These are phyloP conservation scores for Tiliacea citrago DNA, from an alignment of 2,888 invertebrate species.

Conservation along the genomic window DNA sequence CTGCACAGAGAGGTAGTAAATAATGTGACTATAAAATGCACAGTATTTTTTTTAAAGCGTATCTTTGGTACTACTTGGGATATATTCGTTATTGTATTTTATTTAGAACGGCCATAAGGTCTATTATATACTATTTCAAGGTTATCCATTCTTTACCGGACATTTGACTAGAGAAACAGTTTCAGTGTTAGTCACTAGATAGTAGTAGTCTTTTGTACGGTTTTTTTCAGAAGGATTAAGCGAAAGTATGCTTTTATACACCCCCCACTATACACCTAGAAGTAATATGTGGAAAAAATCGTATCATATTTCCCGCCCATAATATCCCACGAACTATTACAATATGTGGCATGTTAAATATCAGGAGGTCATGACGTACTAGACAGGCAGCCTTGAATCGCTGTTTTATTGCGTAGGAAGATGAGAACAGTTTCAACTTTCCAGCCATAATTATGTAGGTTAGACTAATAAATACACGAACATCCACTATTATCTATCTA, in stretches of 20 bases:
- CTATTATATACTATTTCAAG: too few species aligned
- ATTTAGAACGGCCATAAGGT: too few species aligned
- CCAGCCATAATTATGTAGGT: background rate
- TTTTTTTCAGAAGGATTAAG: background rate
- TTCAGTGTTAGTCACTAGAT: too few species aligned
- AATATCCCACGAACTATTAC: background rate
- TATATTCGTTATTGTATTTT: too few species aligned
- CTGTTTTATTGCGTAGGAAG: background rate
- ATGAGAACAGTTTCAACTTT: background rate
- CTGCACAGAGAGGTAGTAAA: too few species aligned
- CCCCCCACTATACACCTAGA: background rate
- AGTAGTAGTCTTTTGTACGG: background rate
- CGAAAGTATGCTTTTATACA: background rate
- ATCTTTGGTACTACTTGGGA: too few species aligned
- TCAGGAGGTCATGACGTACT: background rate
- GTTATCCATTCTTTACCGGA: too few species aligned
- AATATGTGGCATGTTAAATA: background rate
- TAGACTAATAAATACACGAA: too few species aligned
- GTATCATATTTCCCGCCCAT: background rate
- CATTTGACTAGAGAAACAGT: too few species aligned
- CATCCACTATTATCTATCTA: too few species aligned
- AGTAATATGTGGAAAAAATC: background rate
- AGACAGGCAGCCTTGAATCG: background rate
- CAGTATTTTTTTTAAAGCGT: too few species aligned
- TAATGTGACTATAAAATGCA: too few species aligned